Conservation (phyloP, 2,888 invertebrate species). For the Parelbella ahira region DNA sequence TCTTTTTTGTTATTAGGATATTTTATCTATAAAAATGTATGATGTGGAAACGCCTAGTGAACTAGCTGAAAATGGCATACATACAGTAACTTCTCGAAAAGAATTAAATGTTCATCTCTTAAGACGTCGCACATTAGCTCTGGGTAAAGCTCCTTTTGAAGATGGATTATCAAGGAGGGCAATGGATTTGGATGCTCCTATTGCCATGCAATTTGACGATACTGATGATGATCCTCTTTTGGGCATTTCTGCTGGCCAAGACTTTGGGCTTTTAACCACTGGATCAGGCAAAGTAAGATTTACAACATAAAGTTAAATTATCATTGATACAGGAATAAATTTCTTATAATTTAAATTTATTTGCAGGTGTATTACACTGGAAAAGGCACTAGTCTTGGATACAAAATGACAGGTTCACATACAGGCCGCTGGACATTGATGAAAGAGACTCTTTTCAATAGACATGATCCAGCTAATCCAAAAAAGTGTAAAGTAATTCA, state of each 20-base stretch:
- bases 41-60: conserved; percentile 48
- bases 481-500: conserved; percentile 62
- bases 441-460: conserved; percentile 63
- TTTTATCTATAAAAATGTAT: conserved; percentile 59
- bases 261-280: conserved; percentile 92
- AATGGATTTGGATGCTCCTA: conserved; percentile 68
- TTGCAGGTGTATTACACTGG: conserved; percentile 89
- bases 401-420: conserved; percentile 82
- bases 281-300: conserved; percentile 88
- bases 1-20: too few relatives aligned
- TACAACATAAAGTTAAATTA: too few relatives aligned
- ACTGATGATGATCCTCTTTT: conserved; percentile 89
- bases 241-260: conserved; percentile 91
- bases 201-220: conserved; percentile 80
- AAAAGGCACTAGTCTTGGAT: conserved; percentile 91
- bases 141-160: conserved; percentile 65
- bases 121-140: conserved; percentile 56
- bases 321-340: too few relatives aligned
- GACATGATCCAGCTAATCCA: conserved; percentile 40
- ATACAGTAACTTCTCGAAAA: conserved; percentile 46
- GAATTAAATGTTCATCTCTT: conserved; percentile 61
- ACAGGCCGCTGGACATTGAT: conserved; percentile 83
- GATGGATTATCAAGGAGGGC: conserved; percentile 50
- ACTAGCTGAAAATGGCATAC: conserved; percentile 39
- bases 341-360: too few relatives aligned